Base-by-base conservation (phyloP, 1,140 invertebrate genomes). In the Proctacanthus coquilletti region DNA sequence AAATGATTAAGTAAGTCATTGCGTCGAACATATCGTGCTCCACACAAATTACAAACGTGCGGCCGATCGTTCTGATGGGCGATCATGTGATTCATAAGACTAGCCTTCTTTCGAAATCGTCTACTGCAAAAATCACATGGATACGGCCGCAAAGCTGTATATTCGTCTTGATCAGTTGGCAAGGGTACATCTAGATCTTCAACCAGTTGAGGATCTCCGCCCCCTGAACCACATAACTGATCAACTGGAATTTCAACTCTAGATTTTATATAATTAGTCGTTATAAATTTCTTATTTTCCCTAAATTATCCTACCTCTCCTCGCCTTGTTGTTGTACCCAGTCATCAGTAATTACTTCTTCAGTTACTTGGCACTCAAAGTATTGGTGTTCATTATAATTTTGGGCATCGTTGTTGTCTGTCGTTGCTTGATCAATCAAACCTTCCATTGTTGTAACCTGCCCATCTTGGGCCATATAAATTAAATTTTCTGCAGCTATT, bases 91-190 rank as follows among this genome's bases (percentile, higher is more conserved):
- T 80, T 82, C 72, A 83, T 81, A 1, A 84, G 62, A 40, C 79
- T 81, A 10, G 75, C 75, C 51, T 85, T 85, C 51, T 84, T 84
- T 4, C 79, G 69, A 50, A 86, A 86, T 32, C 81, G 68, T 6
- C 80, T 67, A 32, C 77, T 83, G 49, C 83, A 85, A 53, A 84
- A 84, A 50, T 87, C 82, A 49, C 83, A 87, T 0, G 82, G 81
- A 65, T 80, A 84, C 0, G 82, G 81, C n/a, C 80, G 69, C 42
- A 77, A 70, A 3, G 76, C 75, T 19, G 77, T 81, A 49, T 84
- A 84, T 41, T 81, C 74, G 60, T 84, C 80, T 65, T 84, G 80
- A 52, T 82, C 79, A 34, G 79, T 80, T 13, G 80, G 78, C 43
- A 85, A 58, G 8, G 79, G 77, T 34, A 84, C 77, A 54, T 80